Conservation (phyloP, 2,888 invertebrate genomes). For the Myopa testacea region DNA sequence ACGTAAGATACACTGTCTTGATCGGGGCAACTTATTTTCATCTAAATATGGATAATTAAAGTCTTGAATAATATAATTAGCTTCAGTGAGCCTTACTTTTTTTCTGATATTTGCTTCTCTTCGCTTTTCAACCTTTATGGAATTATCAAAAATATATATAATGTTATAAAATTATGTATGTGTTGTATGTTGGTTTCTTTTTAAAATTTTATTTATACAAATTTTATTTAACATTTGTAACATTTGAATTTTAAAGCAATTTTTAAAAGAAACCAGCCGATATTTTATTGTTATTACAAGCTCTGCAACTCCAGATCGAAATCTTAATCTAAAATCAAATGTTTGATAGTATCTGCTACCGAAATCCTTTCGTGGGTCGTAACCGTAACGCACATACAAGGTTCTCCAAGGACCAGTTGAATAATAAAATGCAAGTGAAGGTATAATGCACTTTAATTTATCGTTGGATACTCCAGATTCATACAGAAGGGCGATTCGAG, state of each 20-base stretch:
- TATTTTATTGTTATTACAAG: slow-evolving; percentile 50
- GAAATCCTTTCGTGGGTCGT: slow-evolving; percentile 88
- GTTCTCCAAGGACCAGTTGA: slow-evolving; percentile 92
- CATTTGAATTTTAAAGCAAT: too few species aligned
- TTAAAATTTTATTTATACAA: too few species aligned
- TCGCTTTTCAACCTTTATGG: slow-evolving; percentile 54
- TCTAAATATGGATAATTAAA: slow-evolving; percentile 71
- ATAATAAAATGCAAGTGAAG: slow-evolving; percentile 87
- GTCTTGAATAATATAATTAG: slow-evolving; percentile 54
- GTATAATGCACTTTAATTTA: slow-evolving; percentile 81
- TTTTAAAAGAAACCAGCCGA: too few species aligned
- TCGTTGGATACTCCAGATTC: slow-evolving; percentile 74
- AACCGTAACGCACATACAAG: slow-evolving; percentile 90
- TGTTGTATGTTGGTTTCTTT: too few species aligned
- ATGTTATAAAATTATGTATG: slow-evolving; percentile 27
- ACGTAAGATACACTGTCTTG: slow-evolving; percentile 91
- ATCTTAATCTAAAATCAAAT: slow-evolving; percentile 80
- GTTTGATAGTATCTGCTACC: slow-evolving; percentile 87
- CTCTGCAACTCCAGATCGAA: slow-evolving; percentile 63
- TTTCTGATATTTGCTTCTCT: slow-evolving; percentile 52
- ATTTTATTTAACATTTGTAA: too few species aligned
- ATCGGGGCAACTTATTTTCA: slow-evolving; percentile 82
- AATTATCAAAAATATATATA: background rate
- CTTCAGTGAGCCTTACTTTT: slow-evolving; percentile 57
- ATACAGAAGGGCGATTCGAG: slow-evolving; percentile 79